Evolutionary conservation across 2,113 vertebrate species (phyloP), one percentile per base, ranked within the genome.

Genomic region (Casuarius casuarius): DNA sequence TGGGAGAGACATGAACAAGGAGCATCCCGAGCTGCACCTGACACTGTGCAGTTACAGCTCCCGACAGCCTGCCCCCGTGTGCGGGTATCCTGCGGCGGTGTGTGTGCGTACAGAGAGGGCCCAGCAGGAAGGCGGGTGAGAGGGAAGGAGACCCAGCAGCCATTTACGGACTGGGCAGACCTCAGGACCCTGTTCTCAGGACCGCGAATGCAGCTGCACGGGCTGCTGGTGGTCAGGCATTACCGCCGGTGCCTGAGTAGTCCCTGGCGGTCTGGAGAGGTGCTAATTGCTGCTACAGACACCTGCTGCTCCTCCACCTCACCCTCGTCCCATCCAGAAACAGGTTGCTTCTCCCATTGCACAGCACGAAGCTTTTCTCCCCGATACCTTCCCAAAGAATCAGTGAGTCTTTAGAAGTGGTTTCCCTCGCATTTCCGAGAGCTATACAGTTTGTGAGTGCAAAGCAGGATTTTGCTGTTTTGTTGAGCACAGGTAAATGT

Each of bases 1-100:
- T 7, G 10, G 44, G 9, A 76, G 18, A 76, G 95, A 49, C 1
- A 14, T 1, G 4, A 83, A 10, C 10, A 61, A 59, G 9, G 29
- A 79, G 33, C 16, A 40, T 6, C 2, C 19, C 0, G 0, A 79
- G 22, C 7, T 54, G 35, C 12, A 31, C 56, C 40, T 58, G 16
- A 28, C 10, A 5, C 23, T 44, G 26, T 49, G 5, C 3, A 72
- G 2, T 5, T 9, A 0, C 0, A 1, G 0, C 1, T 33, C 4
- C n/a, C 35, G 35, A 10, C 29, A 92, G 33, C 19, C 21, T 68
- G 6, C 10, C 10, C 10, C 40, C 16, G 17, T 16, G 17, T 13
- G 12, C n/a, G 35, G 25, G 19, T 44, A 42, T 13, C 38, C 62
- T 28, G 10, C 52, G 46, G 42, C 0, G 31, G 9, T n/a, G 44